Conservation (phyloP, 1,140 invertebrate species). For the Coenobita brevimanus region DNA sequence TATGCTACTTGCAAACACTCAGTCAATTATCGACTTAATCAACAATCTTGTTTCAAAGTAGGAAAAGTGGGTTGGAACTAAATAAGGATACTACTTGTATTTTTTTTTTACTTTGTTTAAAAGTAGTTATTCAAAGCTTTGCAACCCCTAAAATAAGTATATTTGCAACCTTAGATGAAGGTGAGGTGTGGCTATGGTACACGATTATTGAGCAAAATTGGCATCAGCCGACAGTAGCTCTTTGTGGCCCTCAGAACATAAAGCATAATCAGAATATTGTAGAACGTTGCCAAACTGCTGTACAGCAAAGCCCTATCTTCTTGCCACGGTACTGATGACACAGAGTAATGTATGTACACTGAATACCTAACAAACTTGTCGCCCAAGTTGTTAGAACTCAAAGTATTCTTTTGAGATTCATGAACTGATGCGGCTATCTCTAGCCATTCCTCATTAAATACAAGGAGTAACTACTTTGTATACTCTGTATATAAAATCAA, state of each 20-base stretch:
- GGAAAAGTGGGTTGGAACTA: slow-evolving; percentile 61
- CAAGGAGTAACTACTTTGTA: no score
- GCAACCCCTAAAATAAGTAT: slow-evolving; percentile 47
- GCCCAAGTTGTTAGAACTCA: no score
- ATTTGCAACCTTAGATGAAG: slow-evolving; percentile 49
- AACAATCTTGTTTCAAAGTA: slow-evolving; percentile 65
- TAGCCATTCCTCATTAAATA: no score
- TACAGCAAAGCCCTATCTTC: no score
- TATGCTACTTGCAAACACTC: slow-evolving; percentile 64
- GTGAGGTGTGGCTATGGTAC: slow-evolving; percentile 56
- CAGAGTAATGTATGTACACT: no score
- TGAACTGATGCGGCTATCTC: no score
- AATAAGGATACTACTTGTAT: slow-evolving; percentile 54
- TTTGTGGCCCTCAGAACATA: neutral
- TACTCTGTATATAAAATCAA: no score
- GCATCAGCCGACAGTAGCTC: neutral
- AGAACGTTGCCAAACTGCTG: no score
- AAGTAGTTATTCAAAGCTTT: slow-evolving; percentile 48
- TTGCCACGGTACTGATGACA: no score
- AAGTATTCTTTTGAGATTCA: no score
- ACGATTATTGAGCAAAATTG: slow-evolving; percentile 28
- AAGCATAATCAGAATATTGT: no score
- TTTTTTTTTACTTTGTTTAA: slow-evolving; percentile 26
- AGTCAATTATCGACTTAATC: slow-evolving; percentile 66
- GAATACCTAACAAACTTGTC: no score